Evolutionary conservation across 1,140 invertebrate species (phyloP).

Genomic region (Lutraria rhynchaena): DNA sequence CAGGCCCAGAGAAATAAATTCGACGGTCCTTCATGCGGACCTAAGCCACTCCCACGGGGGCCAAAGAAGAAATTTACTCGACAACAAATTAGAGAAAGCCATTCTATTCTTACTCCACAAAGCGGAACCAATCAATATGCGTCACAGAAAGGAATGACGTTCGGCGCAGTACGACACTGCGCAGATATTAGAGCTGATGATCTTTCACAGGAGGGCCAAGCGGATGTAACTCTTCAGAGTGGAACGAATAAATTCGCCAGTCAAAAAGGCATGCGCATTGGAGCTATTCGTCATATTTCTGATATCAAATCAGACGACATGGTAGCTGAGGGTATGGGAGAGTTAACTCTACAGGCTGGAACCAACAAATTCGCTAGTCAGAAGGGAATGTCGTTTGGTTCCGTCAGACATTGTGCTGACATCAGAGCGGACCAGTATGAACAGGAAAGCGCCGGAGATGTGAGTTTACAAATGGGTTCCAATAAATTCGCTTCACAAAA

Average conservation of each 20-base stretch:
- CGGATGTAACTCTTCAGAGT: constrained; percentile 89
- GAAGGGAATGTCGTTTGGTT: constrained; percentile 83
- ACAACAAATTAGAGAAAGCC: constrained; percentile 94
- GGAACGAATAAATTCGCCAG: constrained; percentile 88
- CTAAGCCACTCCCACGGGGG: constrained; percentile 94
- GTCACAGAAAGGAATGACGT: constrained; percentile 75
- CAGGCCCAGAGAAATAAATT: constrained; percentile 73
- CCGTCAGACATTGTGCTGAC: constrained; percentile 70
- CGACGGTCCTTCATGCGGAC: constrained; percentile 84
- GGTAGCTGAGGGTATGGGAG: constrained; percentile 86
- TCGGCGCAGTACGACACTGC: constrained; percentile 67
- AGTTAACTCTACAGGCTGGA: constrained; percentile 95
- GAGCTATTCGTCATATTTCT: constrained; percentile 65
- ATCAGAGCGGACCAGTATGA: constrained; percentile 67
- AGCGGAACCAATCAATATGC: constrained; percentile 89
- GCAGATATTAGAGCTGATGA: constrained; percentile 71
- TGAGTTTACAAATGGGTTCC: constrained; percentile 94
- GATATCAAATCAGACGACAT: constrained; percentile 68
- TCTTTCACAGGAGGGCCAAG: constrained; percentile 87
- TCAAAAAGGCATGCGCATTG: constrained; percentile 74
- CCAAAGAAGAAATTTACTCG: constrained; percentile 90
- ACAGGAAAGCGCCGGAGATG: constrained; percentile 92
- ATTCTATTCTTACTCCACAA: constrained; percentile 92
- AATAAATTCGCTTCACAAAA: constrained; percentile 87
- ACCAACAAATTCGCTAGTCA: constrained; percentile 95